Base-by-base conservation (phyloP, 2,888 invertebrate genomes). In the Amiota minor region DNA sequence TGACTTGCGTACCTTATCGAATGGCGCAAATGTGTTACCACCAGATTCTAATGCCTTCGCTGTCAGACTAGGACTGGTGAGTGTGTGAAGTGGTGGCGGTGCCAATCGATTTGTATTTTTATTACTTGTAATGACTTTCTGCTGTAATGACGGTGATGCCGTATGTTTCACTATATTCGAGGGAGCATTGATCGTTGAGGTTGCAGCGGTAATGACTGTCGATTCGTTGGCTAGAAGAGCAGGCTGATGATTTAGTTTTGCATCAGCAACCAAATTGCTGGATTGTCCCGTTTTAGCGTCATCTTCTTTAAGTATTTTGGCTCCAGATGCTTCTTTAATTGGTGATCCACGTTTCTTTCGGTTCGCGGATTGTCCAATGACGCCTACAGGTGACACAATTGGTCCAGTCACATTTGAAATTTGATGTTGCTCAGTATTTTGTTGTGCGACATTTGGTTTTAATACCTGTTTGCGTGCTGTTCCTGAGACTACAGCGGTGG, bases 1-100 rank as follows among this genome's bases (percentile, higher is more conserved):
- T 8, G 90, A 90, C 79, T 89, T 90, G 9, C 89, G 82, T 14
- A 90, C 56, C 0, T 83, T 87, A 81, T 90, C 90, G 55, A 92
- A 92, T 71, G 92, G 91, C 72, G 82, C 20, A 6, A 35, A 35
- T 1, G 35, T 35, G 35, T 35, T 35, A 35, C 35, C 35, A 35
- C 35, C 6, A 35, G 35, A 35, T 35, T 35, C 35, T 35, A 35
- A 35, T 12, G 45, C 47, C 45, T 46, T 72, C 11, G 61, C 11
- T 50, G 56, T 10, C 1, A 35, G 49, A 55, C 46, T 23, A 45
- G 16, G n/a, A 47, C 46, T 47, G 35, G 4, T 35, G 16, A 46
- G 46, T 46, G 64, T 18, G 46, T 62, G 62, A 9, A 62, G 45
- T 45, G 62, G 62, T 9, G 68, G 35, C 6, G 61, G 53, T 12